Percentiles rank a stretch among this genome's conserved stretches.
These are phyloP conservation scores for Drepana arcuata DNA, from an alignment of 1,140 invertebrate genomes.

Conservation along the genomic window DNA sequence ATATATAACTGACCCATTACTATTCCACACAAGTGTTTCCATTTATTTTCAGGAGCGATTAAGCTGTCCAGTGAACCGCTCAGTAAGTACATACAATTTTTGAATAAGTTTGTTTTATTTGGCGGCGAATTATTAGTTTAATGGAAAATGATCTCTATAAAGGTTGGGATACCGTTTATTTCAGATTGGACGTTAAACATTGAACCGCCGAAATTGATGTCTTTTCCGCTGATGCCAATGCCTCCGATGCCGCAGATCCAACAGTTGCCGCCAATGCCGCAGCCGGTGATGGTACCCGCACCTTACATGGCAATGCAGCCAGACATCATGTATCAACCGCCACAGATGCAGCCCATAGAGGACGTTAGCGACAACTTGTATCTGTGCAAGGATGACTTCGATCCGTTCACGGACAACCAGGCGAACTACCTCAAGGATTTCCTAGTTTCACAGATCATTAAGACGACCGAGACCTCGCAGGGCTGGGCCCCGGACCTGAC, in stretches of 20 bases:
- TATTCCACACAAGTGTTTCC: no score
- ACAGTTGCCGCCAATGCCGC: slow-evolving; percentile 8
- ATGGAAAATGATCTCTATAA: no score
- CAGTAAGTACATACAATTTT: no score
- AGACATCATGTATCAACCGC: neutral
- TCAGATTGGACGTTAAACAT: slow-evolving; percentile 19
- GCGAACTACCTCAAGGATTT: slow-evolving; percentile 32
- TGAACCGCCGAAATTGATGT: slow-evolving; percentile 4
- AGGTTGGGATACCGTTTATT: no score
- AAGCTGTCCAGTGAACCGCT: no score
- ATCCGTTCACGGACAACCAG: slow-evolving; percentile 26
- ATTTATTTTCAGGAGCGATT: no score
- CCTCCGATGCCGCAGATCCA: neutral
- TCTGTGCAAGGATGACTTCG: slow-evolving; percentile 52
- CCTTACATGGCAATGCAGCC: slow-evolving; percentile 2
- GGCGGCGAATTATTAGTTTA: no score
- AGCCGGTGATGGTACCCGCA: slow-evolving; percentile 16
- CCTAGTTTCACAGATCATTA: slow-evolving; percentile 32
- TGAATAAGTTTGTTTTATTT: no score
- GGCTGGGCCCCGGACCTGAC: slow-evolving; percentile 53
- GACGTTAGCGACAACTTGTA: slow-evolving; percentile 27
- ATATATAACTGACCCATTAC: no score
- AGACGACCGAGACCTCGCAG: slow-evolving; percentile 19
- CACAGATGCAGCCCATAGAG: slow-evolving; percentile 3
- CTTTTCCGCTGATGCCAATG: neutral